phyloP scores from a whole-genome alignment of 2,113 vertebrate genomes.

The Python bivittatus region DNA sequence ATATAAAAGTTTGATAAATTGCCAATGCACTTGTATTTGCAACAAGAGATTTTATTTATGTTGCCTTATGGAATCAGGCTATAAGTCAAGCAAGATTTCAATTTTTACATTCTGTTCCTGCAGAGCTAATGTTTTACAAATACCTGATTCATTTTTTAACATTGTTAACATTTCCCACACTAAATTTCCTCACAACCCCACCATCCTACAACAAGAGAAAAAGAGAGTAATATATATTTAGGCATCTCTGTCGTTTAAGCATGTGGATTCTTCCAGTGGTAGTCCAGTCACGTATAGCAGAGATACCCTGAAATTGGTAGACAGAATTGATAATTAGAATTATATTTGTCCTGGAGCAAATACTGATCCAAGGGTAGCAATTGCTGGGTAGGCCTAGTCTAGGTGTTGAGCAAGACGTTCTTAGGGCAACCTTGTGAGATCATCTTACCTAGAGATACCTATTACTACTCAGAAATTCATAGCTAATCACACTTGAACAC shows the following conservation, averaged over 20 bases:
- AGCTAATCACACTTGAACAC: not conserved
- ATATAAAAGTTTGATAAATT: not conserved
- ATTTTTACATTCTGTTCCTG: not conserved
- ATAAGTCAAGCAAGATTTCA: not conserved
- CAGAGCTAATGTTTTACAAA: not conserved
- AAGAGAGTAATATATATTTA: not conserved
- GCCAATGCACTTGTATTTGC: not conserved
- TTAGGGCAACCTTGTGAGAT: not conserved
- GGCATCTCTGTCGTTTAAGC: not conserved
- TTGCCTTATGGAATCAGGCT: not conserved
- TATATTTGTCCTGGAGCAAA: not conserved
- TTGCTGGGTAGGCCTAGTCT: not conserved
- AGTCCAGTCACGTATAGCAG: not conserved
- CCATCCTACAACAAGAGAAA: not conserved
- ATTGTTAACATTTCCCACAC: not conserved
- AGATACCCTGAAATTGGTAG: not conserved
- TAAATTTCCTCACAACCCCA: not conserved
- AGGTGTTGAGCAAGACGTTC: not conserved
- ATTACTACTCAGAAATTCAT: not conserved
- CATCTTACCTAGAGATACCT: not conserved
- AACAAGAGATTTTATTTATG: not conserved
- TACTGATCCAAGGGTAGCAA: no score
- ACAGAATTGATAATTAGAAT: not conserved
- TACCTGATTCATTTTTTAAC: not conserved
- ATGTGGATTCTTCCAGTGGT: not conserved